phyloP scores from a whole-genome alignment of 1,140 invertebrate genomes.

The Conopomorpha cramerella region DNA sequence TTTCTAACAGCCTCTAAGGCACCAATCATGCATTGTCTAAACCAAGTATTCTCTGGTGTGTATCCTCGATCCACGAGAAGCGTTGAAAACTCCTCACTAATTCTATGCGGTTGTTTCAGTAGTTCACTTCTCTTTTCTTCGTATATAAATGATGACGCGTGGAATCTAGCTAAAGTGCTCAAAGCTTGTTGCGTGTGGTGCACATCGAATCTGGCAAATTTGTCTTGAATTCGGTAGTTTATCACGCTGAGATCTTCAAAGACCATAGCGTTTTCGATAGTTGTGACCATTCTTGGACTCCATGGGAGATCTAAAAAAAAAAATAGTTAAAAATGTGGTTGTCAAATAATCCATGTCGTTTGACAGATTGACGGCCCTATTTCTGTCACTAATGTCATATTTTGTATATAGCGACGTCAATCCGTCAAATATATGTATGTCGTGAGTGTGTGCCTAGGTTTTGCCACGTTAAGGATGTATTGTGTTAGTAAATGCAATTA shows the following conservation, averaged over 20 bases:
- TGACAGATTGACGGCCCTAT: too few relatives aligned
- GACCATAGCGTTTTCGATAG: conserved; percentile 28
- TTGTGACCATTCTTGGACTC: conserved; percentile 24
- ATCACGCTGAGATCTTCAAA: conserved; percentile 35
- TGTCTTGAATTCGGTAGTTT: conserved; percentile 24
- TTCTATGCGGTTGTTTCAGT: conserved; percentile 12
- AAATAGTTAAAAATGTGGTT: conserved; percentile 1
- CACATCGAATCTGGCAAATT: conserved; percentile 31
- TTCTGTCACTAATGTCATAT: too few relatives aligned
- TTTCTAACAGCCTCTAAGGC: conserved; percentile 26
- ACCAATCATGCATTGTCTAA: conserved; percentile 28
- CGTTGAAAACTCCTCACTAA: conserved; percentile 24
- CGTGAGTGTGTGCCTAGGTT: too few relatives aligned
- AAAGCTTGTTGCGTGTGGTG: conserved; percentile 33
- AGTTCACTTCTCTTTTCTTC: conserved; percentile 27
- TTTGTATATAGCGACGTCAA: too few relatives aligned
- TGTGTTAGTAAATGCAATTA: too few relatives aligned
- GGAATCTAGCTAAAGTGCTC: conserved; percentile 31
- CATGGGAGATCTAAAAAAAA: conserved; percentile 27
- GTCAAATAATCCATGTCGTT: conserved; percentile 3
- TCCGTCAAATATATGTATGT: too few relatives aligned
- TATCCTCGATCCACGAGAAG: conserved; percentile 27
- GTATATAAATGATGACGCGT: conserved; percentile 33
- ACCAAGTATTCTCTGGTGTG: conserved; percentile 20
- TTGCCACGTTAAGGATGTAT: too few relatives aligned